Evolutionary conservation across 2,797 vertebrate species (phyloP).

Genomic region (Helostoma temminkii): DNA sequence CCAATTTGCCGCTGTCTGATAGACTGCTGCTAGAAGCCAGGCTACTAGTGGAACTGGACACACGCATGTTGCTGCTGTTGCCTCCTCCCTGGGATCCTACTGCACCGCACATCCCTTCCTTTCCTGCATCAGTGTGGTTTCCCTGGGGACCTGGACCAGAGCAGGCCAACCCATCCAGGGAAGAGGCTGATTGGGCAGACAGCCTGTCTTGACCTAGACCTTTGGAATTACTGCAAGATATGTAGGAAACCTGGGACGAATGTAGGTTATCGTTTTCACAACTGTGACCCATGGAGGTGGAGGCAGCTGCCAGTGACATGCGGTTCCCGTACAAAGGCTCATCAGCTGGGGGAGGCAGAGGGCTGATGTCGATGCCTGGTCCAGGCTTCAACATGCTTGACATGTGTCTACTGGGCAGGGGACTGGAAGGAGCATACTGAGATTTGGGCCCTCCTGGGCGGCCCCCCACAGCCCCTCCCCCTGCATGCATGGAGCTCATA

Average conservation of each 20-base stretch:
- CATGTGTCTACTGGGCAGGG: constrained; percentile 85
- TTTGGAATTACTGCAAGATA: constrained; percentile 81
- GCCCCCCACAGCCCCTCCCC: constrained; percentile 51
- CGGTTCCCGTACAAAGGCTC: constrained; percentile 81
- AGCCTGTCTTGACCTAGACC: constrained; percentile 78
- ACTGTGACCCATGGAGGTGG: constrained; percentile 65
- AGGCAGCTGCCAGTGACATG: constrained; percentile 53
- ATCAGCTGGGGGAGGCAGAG: constrained; percentile 70
- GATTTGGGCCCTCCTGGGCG: constrained; percentile 76
- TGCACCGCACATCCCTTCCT: constrained; percentile 59
- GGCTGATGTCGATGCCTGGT: constrained; percentile 85
- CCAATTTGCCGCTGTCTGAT: constrained; percentile 89
- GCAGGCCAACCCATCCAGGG: constrained; percentile 78
- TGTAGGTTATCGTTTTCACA: constrained; percentile 75
- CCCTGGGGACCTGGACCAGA: constrained; percentile 57
- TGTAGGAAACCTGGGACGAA: constrained; percentile 68
- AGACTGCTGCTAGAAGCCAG: constrained; percentile 90
- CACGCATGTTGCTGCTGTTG: constrained; percentile 79
- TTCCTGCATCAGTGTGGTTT: constrained; percentile 66
- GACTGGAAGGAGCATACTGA: constrained; percentile 89
- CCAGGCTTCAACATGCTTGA: constrained; percentile 79
- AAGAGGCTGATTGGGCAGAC: constrained; percentile 79
- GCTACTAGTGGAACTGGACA: constrained; percentile 90
- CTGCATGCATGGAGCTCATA: constrained; percentile 85
- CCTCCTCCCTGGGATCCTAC: constrained; percentile 71